phyloP scores from a whole-genome alignment of 53 echinoderm and acorn worm species.

The Arbacia lixula region DNA sequence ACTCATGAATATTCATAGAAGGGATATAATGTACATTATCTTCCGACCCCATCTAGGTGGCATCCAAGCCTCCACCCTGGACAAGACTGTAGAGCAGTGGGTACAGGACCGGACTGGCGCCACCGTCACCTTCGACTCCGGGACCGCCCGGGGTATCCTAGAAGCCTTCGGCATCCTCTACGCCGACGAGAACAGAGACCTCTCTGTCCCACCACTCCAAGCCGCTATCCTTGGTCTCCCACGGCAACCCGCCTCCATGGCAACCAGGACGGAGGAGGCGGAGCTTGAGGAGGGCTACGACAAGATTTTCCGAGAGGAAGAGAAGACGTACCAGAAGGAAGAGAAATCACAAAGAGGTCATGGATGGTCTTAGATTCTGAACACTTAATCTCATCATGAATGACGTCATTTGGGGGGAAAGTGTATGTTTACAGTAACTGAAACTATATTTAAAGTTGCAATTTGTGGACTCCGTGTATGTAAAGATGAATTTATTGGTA shows the following conservation, averaged over 20 bases:
- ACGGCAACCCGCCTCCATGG: slow-evolving; percentile 78
- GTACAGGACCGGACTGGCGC: slow-evolving; percentile 75
- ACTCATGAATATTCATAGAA: too few species aligned
- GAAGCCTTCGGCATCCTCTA: slow-evolving; percentile 78
- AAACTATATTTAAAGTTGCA: too few species aligned
- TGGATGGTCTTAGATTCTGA: slow-evolving; percentile 74
- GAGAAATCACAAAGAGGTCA: slow-evolving; percentile 74
- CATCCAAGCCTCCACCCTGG: slow-evolving; percentile 65
- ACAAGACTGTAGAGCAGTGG: slow-evolving; percentile 88
- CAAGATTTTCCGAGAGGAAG: slow-evolving; percentile 77
- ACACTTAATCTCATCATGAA: background rate
- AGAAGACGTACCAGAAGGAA: slow-evolving; percentile 81
- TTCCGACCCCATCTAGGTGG: slow-evolving; percentile 76
- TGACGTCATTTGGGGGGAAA: too few species aligned
- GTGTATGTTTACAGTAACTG: too few species aligned
- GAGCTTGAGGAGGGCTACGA: slow-evolving; percentile 95
- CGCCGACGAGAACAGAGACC: slow-evolving; percentile 67
- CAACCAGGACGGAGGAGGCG: slow-evolving; percentile 76
- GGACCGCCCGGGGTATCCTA: slow-evolving; percentile 76
- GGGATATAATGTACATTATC: too few species aligned
- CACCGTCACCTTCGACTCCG: slow-evolving; percentile 75
- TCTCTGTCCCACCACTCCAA: slow-evolving; percentile 70
- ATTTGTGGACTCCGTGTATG: too few species aligned
- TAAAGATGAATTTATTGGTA: too few species aligned
- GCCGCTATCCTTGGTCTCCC: slow-evolving; percentile 84